Evolutionary conservation across 2,888 invertebrate species (phyloP).

Genomic region (Cryptosula pallasiana): DNA sequence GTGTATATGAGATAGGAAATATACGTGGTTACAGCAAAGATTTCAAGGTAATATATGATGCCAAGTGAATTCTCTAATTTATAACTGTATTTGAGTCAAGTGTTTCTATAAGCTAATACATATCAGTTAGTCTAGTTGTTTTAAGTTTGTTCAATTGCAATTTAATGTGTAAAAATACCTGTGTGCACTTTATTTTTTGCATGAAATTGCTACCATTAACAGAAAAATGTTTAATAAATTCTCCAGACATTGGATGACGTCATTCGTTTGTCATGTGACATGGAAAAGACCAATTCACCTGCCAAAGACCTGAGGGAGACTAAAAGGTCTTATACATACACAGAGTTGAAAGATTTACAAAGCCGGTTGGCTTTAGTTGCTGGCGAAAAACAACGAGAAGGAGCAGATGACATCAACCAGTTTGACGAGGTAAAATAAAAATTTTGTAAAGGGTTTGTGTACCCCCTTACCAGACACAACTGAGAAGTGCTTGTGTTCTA

Average conservation of each 20-base stretch:
- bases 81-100: too few species aligned
- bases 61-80: too few species aligned
- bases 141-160: too few species aligned
- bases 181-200: too few species aligned
- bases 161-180: too few species aligned
- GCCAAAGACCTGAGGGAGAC: background rate
- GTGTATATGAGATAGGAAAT: background rate
- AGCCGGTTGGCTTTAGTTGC: constrained; percentile 4
- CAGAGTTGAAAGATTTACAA: constrained; percentile 16
- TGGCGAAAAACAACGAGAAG: background rate
- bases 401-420: background rate
- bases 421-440: constrained; percentile 17
- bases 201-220: too few species aligned
- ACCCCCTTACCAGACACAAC: too few species aligned
- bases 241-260: constrained; percentile 14
- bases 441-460: too few species aligned
- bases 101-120: too few species aligned
- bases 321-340: background rate
- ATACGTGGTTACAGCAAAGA: background rate
- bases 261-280: background rate
- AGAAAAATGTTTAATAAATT: too few species aligned
- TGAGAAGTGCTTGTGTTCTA: too few species aligned
- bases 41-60: constrained; percentile 3
- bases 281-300: background rate
- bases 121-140: too few species aligned